Evolutionary conservation across 2,113 vertebrate species (phyloP).

Genomic region (Bagarius yarrelli): DNA sequence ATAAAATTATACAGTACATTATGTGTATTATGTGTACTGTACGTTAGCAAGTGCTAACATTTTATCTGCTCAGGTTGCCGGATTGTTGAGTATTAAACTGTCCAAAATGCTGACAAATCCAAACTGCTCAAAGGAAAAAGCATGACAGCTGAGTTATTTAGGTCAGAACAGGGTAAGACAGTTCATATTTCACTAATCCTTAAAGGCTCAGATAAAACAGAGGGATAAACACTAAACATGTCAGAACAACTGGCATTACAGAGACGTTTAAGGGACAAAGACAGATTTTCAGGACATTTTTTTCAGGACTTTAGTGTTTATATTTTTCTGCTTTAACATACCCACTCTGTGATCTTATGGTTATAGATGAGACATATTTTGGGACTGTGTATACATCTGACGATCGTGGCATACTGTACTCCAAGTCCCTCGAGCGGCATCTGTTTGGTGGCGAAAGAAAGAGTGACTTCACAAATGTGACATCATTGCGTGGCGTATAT

Average conservation of each 20-base stretch:
- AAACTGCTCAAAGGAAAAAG: constrained; percentile 24
- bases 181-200: constrained; percentile 14
- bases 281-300: background rate
- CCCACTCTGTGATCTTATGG: constrained; percentile 10
- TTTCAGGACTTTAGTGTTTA: background rate
- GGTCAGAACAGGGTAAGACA: constrained; percentile 17
- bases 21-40: no score
- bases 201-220: constrained; percentile 45
- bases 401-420: constrained; percentile 66
- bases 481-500: constrained; percentile 69
- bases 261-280: background rate
- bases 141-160: constrained; percentile 7
- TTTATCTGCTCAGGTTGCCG: background rate
- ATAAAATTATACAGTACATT: background rate
- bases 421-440: constrained; percentile 73
- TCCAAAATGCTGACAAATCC: constrained; percentile 63
- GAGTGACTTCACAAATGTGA: constrained; percentile 75
- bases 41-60: background rate
- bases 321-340: background rate
- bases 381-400: constrained; percentile 76
- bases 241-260: constrained; percentile 53
- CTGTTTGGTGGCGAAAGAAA: constrained; percentile 68
- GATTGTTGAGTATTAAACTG: constrained; percentile 53
- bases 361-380: constrained; percentile 70
- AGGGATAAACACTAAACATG: background rate